Base-by-base conservation (phyloP, 2,888 invertebrate species). In the Nomada ferruginata region DNA sequence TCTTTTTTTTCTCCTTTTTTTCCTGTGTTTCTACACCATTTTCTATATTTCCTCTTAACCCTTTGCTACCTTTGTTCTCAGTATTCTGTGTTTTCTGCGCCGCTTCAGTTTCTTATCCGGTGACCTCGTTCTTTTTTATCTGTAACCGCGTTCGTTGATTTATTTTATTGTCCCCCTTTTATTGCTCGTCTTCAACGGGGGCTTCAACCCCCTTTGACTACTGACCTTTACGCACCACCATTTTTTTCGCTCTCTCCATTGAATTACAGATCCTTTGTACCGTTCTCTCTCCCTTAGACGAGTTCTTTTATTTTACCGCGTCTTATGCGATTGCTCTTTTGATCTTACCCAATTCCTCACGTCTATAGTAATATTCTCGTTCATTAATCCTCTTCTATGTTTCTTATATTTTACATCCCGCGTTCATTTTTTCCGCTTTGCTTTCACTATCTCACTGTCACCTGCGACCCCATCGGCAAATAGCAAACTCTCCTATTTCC, bases 11-110 rank as follows among this genome's bases (percentile, higher is more conserved):
- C 5, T 53, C 50, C 26, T 18, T 42, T 64, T 71, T 55, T 36
- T 50, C 79, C 60, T 44, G 36, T 7, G 36, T 36, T 36, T 36
- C 36, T 36, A 36, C 61, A 69, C 57, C 64, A 50, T 60, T 76
- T 69, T 53, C 69, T 65, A 74, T 75, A 66, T 57, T 64, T 69
- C 57, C 47, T 42, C 63, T n/a, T 44, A 61, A 29, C 36, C 36
- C 63, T 69, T 20, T 23, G 23, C 26, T 26, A 18, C 36, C 36
- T 52, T 65, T n/a, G 50, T 44, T 26, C 57, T 2, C 26, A 4
- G 23, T 13, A 23, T 29, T 29, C 26, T 29, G 29, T 20, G n/a
- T 18, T 23, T 57, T 69, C 55, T 18, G 18, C 42, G 57, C 50
- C 42, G 36, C 18, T 42, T 52, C 13, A 11, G 11, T 23, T 13